Percentiles rank a stretch among this genome's conserved stretches.
These are phyloP conservation scores for Pseudorasbora parva DNA, from an alignment of 2,113 vertebrate species.

Conservation along the genomic window DNA sequence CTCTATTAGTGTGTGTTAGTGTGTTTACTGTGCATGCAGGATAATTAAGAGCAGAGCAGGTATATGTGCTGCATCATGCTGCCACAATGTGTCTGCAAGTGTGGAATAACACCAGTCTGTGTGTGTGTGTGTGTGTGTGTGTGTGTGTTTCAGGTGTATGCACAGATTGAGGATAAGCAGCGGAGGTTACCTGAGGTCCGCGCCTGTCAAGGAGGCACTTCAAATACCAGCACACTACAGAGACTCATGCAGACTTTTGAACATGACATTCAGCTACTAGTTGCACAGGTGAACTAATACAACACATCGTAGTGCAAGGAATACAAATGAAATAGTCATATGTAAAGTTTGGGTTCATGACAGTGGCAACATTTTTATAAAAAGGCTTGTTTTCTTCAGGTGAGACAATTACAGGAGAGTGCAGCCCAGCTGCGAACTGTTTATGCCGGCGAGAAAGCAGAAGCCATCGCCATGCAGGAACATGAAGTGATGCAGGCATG, in stretches of 20 bases:
- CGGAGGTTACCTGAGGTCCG: constrained; percentile 84
- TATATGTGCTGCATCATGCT: neutral
- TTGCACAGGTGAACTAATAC: constrained; percentile 80
- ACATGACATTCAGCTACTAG: constrained; percentile 91
- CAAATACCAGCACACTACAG: constrained; percentile 85
- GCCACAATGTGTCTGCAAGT: neutral
- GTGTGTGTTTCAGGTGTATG: constrained; percentile 72
- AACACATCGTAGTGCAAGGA: neutral
- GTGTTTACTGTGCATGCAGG: neutral
- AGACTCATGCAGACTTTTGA: constrained; percentile 88
- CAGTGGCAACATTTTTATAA: neutral
- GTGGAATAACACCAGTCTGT: constrained; percentile 5
- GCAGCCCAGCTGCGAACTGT: constrained; percentile 92
- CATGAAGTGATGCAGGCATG: constrained; percentile 89
- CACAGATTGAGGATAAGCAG: constrained; percentile 90
- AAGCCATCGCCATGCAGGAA: constrained; percentile 87
- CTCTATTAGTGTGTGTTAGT: neutral
- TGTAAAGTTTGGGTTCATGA: neutral
- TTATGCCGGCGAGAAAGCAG: constrained; percentile 91
- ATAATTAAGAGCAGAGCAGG: neutral
- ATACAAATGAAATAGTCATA: neutral
- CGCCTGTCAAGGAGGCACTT: constrained; percentile 74
- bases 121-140: neutral
- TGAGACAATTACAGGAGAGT: constrained; percentile 91
- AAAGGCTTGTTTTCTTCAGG: constrained; percentile 66